Percentiles rank a stretch among this genome's conserved stretches.
phyloP scores from a whole-genome alignment of 2,113 vertebrate genomes.

The Amazona vittata region DNA sequence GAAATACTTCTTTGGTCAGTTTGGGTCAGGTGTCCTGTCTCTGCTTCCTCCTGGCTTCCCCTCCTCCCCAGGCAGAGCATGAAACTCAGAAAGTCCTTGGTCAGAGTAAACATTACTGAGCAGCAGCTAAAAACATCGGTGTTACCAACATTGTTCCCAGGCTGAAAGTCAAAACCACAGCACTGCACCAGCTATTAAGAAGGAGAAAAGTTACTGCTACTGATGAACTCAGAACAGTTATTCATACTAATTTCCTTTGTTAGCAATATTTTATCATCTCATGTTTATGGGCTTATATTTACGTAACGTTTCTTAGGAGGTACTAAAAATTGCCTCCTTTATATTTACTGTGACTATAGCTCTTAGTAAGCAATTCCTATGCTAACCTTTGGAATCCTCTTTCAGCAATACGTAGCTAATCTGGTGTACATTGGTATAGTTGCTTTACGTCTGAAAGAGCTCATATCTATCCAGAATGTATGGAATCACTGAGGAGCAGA shows the following conservation, averaged over 20 bases:
- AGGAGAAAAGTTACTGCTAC: background rate
- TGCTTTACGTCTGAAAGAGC: background rate
- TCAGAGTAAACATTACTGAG: no score
- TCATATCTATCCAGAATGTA: fast-evolving
- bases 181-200: background rate
- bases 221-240: background rate
- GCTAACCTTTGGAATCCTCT: background rate
- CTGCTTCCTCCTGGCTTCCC: no score
- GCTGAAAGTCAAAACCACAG: background rate
- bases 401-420: background rate
- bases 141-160: background rate
- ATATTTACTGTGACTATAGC: background rate
- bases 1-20: no score
- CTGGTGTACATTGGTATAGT: background rate
- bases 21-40: no score
- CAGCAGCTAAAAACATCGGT: no score
- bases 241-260: background rate
- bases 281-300: background rate
- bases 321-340: background rate
- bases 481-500: background rate
- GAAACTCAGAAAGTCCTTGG: no score
- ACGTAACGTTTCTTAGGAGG: background rate
- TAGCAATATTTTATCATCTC: background rate
- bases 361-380: background rate
- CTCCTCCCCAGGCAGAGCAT: no score